Base-by-base conservation (phyloP, 92 coral and sea anemone genomes). In the Phenganax stokvisi region DNA sequence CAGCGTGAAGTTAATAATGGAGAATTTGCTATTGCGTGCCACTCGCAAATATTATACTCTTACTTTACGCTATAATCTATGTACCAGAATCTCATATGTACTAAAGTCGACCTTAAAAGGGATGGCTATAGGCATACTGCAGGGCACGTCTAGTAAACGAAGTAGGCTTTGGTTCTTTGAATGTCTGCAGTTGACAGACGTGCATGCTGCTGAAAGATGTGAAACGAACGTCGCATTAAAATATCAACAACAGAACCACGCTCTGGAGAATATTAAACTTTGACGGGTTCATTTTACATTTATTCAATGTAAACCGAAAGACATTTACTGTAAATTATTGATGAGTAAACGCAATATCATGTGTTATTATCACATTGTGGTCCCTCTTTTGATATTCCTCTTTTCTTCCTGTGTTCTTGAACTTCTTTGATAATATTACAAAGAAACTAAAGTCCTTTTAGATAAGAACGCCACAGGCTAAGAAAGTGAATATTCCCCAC, bases 1-100 rank as follows among this genome's bases (percentile, higher is more conserved):
- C 54, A 37, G 52, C 47, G 73, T 5, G 73, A 68, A 44, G 73
- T 68, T 29, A 68, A 68, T 68, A 29, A 52, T 68, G 73, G 29
- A 37, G 3, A 68, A 64, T 64, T 20, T 20, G 47, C 47, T 37
- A 37, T 37, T 37, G 47, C 47, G 47, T 37, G 47, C 47, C 47
- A 37, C 47, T 37, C 47, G 47, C 47, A 20, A 20, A 20, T 20
- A 20, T 20, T 20, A 20, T 20, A 20, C 25, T 20, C 25, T 37
- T 37, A 37, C 47, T 37, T 37, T 37, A 1, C 5, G 47, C 47
- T 37, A 37, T 37, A 37, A 37, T 37, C 47, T 37, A 37, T 37
- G 47, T 0, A 37, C 47, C 47, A 37, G 3, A 37, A 37, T 37
- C 47, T 37, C 47, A 37, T 37, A 37, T 37, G 3, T 37, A 37